Base-by-base conservation (phyloP, 2,888 invertebrate species). In the Pristionchus arcanus region DNA sequence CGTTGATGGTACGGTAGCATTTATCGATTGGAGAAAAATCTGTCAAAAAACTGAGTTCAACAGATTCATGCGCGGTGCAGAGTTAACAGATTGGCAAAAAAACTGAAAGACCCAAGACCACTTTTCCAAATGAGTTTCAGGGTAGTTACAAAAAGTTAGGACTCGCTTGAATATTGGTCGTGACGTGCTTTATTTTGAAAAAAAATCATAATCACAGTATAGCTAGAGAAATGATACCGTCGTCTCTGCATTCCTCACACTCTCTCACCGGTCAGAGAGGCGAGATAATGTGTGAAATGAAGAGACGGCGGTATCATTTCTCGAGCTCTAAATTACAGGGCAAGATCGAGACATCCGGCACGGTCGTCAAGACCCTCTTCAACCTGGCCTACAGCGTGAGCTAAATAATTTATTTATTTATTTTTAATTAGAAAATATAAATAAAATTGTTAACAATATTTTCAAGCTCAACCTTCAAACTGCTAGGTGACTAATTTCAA, bases 1-100 rank as follows among this genome's bases (percentile, higher is more conserved):
- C 97, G 95, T 95, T 96, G 91, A 92, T 92, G 90, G 93, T 92
- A 34, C 68, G 91, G 83, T 37, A 77, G 1, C 0, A 34, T 28
- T 19, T 49, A 42, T 42, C 42, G 42, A n/a, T n/a, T n/a, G n/a
- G n/a, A n/a, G n/a, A n/a, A n/a, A n/a, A n/a, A n/a, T n/a, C n/a
- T n/a, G n/a, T n/a, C n/a, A n/a, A n/a, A n/a, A n/a, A n/a, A n/a
- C n/a, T n/a, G n/a, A n/a, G n/a, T n/a, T n/a, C n/a, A n/a, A n/a
- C n/a, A n/a, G n/a, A n/a, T n/a, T n/a, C n/a, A n/a, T n/a, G 7
- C 83, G 66, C 21, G 25, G 59, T 25, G 66, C 84, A 34, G 83
- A 83, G 11, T 16, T 9, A n/a, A n/a, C n/a, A n/a, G n/a, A n/a
- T n/a, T n/a, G 37, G 81, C 42, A n/a, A 25, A 19, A 71, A 53